A percentile compares a stretch with the other conserved stretches of the same genome.
phyloP scores from a whole-genome alignment of 2,888 invertebrate genomes.

The Leptothorax acervorum region DNA sequence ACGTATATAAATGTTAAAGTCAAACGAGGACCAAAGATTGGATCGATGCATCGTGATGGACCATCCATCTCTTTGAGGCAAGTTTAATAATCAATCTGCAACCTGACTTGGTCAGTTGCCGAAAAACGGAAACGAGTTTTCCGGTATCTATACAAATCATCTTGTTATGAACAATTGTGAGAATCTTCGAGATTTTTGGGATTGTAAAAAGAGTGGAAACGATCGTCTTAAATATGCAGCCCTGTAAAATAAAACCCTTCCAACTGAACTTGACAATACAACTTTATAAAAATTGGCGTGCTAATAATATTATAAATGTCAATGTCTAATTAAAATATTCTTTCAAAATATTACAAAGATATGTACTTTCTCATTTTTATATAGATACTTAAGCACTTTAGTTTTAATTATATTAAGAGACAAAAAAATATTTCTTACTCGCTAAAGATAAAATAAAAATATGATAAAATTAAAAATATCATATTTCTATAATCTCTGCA shows the following conservation, averaged over 20 bases:
- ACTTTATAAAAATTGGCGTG: not conserved
- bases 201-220: not conserved
- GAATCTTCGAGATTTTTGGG: slow-evolving; percentile 5
- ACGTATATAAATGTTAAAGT: slow-evolving; percentile 30
- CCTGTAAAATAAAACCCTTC: not conserved
- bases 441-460: not conserved
- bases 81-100: slow-evolving; percentile 56
- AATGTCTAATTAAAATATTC: not conserved
- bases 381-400: not conserved
- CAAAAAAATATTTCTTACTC: not conserved
- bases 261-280: not conserved
- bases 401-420: not conserved
- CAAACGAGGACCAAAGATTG: slow-evolving; percentile 7
- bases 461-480: not conserved
- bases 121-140: slow-evolving; percentile 38
- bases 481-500: not conserved
- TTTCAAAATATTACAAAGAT: not conserved
- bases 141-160: slow-evolving; percentile 23
- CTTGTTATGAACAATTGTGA: slow-evolving; percentile 29
- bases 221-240: not conserved
- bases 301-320: not conserved
- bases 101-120: slow-evolving; percentile 39
- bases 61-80: slow-evolving; percentile 29
- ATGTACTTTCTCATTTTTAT: not conserved
- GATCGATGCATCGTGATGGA: not conserved